Evolutionary conservation across 2,888 invertebrate species (phyloP).

Genomic region (Tachystola acroxantha): DNA sequence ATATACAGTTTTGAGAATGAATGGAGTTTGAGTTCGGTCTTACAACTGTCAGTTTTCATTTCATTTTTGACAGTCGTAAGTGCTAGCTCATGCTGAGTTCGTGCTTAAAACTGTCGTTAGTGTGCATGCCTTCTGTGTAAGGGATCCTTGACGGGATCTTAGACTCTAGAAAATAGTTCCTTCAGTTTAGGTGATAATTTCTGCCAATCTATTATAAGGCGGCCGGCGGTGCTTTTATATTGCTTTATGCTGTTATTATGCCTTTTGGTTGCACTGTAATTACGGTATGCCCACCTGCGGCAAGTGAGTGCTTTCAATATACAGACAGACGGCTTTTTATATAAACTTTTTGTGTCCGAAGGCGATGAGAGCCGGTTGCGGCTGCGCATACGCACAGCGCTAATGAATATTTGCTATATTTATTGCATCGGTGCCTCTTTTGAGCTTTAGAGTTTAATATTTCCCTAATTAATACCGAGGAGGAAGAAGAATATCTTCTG

Average conservation of each 20-base stretch:
- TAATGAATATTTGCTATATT: conserved; percentile 53
- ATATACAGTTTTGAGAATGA: too few relatives aligned
- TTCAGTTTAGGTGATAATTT: conserved; percentile 1
- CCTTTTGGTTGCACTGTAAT: conserved; percentile 29
- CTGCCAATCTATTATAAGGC: conserved; percentile 6
- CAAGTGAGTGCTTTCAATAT: conserved; percentile 27
- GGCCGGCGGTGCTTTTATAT: conserved; percentile 17
- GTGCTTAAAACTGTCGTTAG: too few relatives aligned
- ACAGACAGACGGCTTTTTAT: conserved; percentile 23
- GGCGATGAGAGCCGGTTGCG: conserved; percentile 31
- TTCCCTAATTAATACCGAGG: conserved; percentile 11
- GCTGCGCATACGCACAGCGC: conserved; percentile 27
- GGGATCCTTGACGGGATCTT: too few relatives aligned
- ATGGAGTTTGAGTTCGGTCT: too few relatives aligned
- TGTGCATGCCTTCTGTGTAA: too few relatives aligned
- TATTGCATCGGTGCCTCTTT: conserved; percentile 32
- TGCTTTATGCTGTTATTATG: conserved; percentile 17
- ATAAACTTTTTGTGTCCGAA: conserved; percentile 25
- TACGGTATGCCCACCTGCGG: conserved; percentile 34
- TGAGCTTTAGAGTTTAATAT: conserved; percentile 14
- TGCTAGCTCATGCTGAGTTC: too few relatives aligned
- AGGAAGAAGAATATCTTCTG: too few relatives aligned
- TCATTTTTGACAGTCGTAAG: too few relatives aligned
- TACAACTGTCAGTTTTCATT: too few relatives aligned
- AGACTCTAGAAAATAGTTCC: neutral